A percentile compares a stretch with the other conserved stretches of the same genome.
These are phyloP conservation scores for Macrophya annulata DNA, from an alignment of 2,888 invertebrate genomes.

Conservation along the genomic window DNA sequence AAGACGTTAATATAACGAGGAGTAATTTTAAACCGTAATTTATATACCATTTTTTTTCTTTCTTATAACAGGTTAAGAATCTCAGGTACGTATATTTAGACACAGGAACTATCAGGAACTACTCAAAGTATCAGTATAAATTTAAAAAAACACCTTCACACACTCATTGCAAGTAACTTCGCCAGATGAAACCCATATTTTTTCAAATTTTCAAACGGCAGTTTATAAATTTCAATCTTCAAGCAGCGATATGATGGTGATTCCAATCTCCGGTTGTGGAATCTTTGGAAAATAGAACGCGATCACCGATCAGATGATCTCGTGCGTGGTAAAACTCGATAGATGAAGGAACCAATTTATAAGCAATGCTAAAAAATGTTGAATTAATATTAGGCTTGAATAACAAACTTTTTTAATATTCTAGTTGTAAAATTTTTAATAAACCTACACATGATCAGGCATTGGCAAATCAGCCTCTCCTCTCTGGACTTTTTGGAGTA, in stretches of 20 bases:
- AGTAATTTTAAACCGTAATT: not conserved
- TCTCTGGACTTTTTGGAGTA: constrained; percentile 72
- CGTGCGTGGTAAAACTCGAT: constrained; percentile 80
- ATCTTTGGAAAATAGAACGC: constrained; percentile 77
- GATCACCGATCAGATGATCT: constrained; percentile 78
- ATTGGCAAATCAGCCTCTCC: constrained; percentile 75
- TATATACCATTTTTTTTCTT: not conserved
- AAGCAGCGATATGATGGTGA: constrained; percentile 75
- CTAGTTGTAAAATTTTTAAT: not conserved
- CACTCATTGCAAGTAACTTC: not conserved
- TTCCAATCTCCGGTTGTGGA: constrained; percentile 71
- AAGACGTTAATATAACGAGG: constrained; percentile 1
- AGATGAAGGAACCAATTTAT: constrained; percentile 78
- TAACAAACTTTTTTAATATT: not conserved
- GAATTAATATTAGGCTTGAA: not conserved
- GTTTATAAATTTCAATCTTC: constrained; percentile 51
- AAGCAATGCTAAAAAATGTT: constrained; percentile 77
- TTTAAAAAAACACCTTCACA: not conserved
- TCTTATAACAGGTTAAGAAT: not conserved
- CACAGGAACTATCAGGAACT: not conserved
- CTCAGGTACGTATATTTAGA: not conserved
- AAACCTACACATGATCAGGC: constrained; percentile 80
- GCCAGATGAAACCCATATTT: not conserved
- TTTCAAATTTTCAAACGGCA: not conserved
- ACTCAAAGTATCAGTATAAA: not conserved